These are phyloP conservation scores for Tarsius wallacei DNA, from an alignment of 2,797 vertebrate genomes.

Conservation along the genomic window DNA sequence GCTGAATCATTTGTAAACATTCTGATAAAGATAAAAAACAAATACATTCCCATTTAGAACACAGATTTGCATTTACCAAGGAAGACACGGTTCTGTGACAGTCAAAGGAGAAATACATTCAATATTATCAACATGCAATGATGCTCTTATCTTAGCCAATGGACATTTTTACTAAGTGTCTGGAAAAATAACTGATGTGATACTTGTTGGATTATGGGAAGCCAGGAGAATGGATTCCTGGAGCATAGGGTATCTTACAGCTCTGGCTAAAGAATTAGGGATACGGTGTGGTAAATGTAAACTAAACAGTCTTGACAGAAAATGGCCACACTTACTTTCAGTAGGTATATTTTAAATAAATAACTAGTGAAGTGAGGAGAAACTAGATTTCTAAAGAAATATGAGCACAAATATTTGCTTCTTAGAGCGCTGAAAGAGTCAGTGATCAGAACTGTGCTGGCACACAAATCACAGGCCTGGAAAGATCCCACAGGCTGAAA, in stretches of 20 bases:
- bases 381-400: constrained; percentile 37
- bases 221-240: not conserved
- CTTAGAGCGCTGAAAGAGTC: not conserved
- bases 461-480: not conserved
- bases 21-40: constrained; percentile 43
- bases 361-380: constrained; percentile 10
- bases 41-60: constrained; percentile 32
- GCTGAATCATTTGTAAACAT: constrained; percentile 40
- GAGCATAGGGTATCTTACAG: not conserved
- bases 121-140: constrained; percentile 22
- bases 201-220: not conserved
- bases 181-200: not conserved
- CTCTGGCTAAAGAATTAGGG: not conserved
- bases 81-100: not conserved
- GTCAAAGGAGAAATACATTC: constrained; percentile 31
- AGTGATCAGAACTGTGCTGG: not conserved
- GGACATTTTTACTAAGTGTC: not conserved
- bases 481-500: not conserved
- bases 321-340: not conserved
- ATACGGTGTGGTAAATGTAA: not conserved
- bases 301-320: not conserved
- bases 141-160: not conserved
- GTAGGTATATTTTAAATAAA: not conserved
- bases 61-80: constrained; percentile 45
- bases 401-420: constrained; percentile 23